These are phyloP conservation scores for Sebastes nivosus DNA, from an alignment of 2,797 vertebrate genomes.

Conservation along the genomic window DNA sequence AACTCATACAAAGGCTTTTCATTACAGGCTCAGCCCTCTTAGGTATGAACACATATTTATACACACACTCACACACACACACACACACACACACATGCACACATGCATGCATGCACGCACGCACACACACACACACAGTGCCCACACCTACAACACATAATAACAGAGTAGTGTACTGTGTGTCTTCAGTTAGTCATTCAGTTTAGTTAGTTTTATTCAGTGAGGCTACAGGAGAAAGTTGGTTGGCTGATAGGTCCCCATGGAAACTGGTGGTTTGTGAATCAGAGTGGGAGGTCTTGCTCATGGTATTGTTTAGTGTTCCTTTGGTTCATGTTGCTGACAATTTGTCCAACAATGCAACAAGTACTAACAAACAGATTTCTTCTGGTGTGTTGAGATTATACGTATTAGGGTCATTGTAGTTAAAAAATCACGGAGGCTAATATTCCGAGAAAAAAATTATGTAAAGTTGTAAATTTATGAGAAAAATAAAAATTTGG, in stretches of 20 bases:
- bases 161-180: neutral
- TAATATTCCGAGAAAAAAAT: no score
- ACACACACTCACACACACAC: neutral
- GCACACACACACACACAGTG: neutral
- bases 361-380: neutral
- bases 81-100: neutral
- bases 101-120: neutral
- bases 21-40: slow-evolving; percentile 46
- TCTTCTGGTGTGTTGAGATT: neutral
- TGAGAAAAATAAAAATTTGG: no score
- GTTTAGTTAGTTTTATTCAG: slow-evolving; percentile 7
- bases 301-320: neutral
- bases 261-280: slow-evolving; percentile 31
- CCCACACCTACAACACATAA: neutral
- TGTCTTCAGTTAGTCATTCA: neutral
- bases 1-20: slow-evolving; percentile 73
- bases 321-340: neutral
- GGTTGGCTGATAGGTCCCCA: slow-evolving; percentile 20
- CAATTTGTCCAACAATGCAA: neutral
- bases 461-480: no score
- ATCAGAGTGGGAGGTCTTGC: neutral
- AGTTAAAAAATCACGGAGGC: neutral
- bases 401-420: neutral
- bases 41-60: slow-evolving; percentile 29
- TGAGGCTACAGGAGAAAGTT: neutral